Evolutionary conservation across 2,797 vertebrate species (phyloP).

Genomic region (Anomalospiza imberbis): DNA sequence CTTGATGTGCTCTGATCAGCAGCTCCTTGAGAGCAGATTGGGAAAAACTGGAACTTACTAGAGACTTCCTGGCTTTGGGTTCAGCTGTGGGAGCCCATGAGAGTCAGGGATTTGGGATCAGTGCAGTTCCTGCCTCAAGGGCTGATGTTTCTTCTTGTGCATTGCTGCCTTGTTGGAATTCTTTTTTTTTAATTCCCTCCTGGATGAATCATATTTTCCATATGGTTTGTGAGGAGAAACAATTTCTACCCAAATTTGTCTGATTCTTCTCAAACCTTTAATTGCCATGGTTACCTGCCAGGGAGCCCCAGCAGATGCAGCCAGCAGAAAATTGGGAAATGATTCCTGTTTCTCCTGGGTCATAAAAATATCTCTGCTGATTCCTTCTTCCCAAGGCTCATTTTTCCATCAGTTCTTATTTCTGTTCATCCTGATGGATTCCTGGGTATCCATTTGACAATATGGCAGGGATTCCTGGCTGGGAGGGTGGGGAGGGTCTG

Average conservation of each 20-base stretch:
- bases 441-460: neutral
- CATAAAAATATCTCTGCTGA: neutral
- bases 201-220: constrained; percentile 17
- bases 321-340: neutral
- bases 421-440: neutral
- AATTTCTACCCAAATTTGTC: neutral
- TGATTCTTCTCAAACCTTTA: neutral
- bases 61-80: neutral
- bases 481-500: fast-evolving
- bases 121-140: neutral
- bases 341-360: neutral
- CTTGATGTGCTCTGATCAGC: neutral
- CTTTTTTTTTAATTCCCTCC: neutral
- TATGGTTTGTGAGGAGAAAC: neutral
- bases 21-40: neutral
- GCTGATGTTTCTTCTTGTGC: neutral
- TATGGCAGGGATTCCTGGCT: neutral
- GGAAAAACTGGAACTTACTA: neutral
- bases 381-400: neutral
- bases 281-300: constrained; percentile 40
- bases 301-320: neutral
- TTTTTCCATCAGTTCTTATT: neutral
- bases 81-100: fast-evolving
- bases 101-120: neutral
- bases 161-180: neutral